Percentiles rank a stretch among this genome's conserved stretches.
Evolutionary conservation across 1,140 invertebrate genomes (phyloP).

Genomic region (Phymorhynchus buccinoides): DNA sequence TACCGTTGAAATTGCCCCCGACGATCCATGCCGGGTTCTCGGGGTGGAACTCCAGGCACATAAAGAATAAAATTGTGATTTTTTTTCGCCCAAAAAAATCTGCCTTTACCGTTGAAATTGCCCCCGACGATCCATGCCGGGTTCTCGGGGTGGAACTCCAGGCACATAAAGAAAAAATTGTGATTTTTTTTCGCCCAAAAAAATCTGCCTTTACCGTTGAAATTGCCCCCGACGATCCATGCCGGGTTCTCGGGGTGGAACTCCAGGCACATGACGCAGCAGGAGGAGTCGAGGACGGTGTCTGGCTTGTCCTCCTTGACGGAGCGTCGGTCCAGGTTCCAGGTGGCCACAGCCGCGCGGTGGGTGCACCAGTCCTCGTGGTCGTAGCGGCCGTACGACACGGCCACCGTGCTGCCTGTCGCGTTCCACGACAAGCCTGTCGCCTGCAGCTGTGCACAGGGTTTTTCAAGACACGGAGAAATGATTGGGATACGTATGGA

Average conservation of each 20-base stretch:
- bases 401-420: conserved; percentile 68
- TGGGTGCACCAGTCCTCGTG: conserved; percentile 74
- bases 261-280: conserved; percentile 71
- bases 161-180: conserved; percentile 61
- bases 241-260: conserved; percentile 72
- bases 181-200: too few species aligned
- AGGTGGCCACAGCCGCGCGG: conserved; percentile 68
- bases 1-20: too few species aligned
- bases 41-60: too few species aligned
- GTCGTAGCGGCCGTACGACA: conserved; percentile 69
- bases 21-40: too few species aligned
- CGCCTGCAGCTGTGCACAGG: conserved; percentile 57
- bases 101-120: conserved; percentile 70
- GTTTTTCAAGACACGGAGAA: neutral
- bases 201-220: conserved; percentile 70
- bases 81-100: too few species aligned
- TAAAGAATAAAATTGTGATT: too few species aligned
- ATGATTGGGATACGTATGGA: neutral
- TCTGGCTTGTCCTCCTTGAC: conserved; percentile 72
- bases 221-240: conserved; percentile 70
- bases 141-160: conserved; percentile 71
- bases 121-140: conserved; percentile 71
- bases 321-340: conserved; percentile 70
- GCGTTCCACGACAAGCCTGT: conserved; percentile 70
- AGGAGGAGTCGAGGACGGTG: conserved; percentile 66